phyloP scores from a whole-genome alignment of 2,888 invertebrate species.

The Amphipyra tragopoginis region DNA sequence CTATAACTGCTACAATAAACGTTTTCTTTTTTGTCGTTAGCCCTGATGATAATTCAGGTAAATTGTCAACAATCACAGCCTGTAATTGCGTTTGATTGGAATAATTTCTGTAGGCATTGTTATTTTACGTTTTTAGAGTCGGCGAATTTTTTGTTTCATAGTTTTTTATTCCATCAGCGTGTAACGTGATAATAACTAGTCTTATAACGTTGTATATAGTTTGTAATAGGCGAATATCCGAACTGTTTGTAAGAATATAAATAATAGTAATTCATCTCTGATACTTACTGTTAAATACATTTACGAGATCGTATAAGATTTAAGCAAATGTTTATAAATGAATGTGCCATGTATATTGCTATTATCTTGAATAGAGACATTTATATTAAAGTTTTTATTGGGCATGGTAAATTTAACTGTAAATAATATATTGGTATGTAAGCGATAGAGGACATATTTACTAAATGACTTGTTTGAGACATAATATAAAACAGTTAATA shows the following conservation, averaged over 20 bases:
- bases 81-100: conserved; percentile 57
- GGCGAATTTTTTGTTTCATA: conserved; percentile 40
- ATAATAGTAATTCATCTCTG: conserved; percentile 69
- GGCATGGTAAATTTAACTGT: conserved; percentile 65
- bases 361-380: conserved; percentile 70
- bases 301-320: conserved; percentile 60
- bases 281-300: conserved; percentile 66
- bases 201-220: conserved; percentile 83
- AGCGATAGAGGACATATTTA: conserved; percentile 64
- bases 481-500: conserved; percentile 64
- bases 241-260: conserved; percentile 71
- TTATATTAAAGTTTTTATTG: conserved; percentile 72
- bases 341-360: conserved; percentile 83
- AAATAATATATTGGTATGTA: conserved; percentile 65
- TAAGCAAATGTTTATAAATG: conserved; percentile 70
- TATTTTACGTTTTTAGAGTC: conserved; percentile 47
- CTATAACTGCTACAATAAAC: conserved; percentile 37
- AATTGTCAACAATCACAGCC: conserved; percentile 57
- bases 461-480: conserved; percentile 63
- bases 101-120: conserved; percentile 55
- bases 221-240: conserved; percentile 73
- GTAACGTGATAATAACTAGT: conserved; percentile 90
- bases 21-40: conserved; percentile 42
- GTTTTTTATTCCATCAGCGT: conserved; percentile 72
- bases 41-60: conserved; percentile 51